Base-by-base conservation (phyloP, 1,140 invertebrate genomes). In the Ceratosolen solmsi region DNA sequence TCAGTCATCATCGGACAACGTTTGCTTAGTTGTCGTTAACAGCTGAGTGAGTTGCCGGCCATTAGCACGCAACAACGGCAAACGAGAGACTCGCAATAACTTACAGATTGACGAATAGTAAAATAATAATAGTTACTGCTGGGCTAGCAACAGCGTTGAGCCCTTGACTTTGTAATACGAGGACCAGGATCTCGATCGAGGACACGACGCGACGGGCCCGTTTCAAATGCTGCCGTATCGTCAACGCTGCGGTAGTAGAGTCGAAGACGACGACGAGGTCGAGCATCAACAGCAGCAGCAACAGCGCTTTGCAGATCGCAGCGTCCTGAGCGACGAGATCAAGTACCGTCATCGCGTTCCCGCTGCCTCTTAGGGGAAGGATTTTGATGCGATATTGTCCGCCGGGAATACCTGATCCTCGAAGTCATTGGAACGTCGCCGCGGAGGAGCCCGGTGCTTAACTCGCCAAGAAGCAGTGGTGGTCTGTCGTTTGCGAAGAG, bases 161-260 rank as follows among this genome's bases (percentile, higher is more conserved):
- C 41, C 41, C 41, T 46, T 46, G 41, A 46, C 41, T 46, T 13
- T 46, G 5, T 5, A 46, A 13, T 5, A 46, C 41, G 41, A 46
- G 41, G 41, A 46, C 41, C 20, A 25, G 38, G 36, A 46, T 25
- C 25, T 72, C 15, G 2, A n/a, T n/a, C 33, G 36, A 36, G 63
- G 20, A 38, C 33, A 25, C 41, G 25, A 22, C 9, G n/a, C n/a
- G 41, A 4, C 33, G 33, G 41, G 41, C 8, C 15, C 20, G 8
- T 36, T 17, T 56, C 77, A 54, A 79, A 79, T 79, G 77, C 77
- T 41, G 63, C 11, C 65, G 49, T 38, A 25, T 20, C 75, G 7
- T 54, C 46, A 30, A 60, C 36, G 36, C 46, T 63, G n/a, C 76
- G 46, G 60, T 41, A n/a, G n/a, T n/a, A 68, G 36, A 63, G 76